Evolutionary conservation across 2,797 vertebrate species (phyloP), one percentile per base, ranked within the genome.

Genomic region (Mormyrus proboscirostris): DNA sequence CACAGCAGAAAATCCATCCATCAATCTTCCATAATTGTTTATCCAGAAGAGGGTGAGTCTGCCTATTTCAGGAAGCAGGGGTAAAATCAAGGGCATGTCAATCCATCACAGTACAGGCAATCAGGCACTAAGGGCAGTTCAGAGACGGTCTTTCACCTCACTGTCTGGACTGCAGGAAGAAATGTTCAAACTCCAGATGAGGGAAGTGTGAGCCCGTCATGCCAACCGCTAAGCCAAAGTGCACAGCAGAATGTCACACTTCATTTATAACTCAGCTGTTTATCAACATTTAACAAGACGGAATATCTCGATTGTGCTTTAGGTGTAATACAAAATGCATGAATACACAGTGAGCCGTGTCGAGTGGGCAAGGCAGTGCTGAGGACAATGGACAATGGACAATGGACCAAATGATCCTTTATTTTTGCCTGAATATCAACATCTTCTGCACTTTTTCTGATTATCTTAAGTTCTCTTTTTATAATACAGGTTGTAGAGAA

Each of bases 1-100:
- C 0, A 7, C 76, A 82, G 76, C 19, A 4, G 16, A 82, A 82
- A 47, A 82, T 82, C 41, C 76, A 82, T 44, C 76, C 76, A 82
- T 82, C 76, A 82, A 47, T 82, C 76, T 44, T 82, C 41, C 41
- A 44, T 82, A 82, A 82, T 82, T 82, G 76, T 44, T 82, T 82
- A 82, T 82, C 19, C 76, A 47, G 76, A 41, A 82, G 76, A 82
- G 76, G 38, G 6, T 47, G 38, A 82, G 38, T 73, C 69, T 73
- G 76, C 41, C 76, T 82, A 82, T 82, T 82, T 82, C 76, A 82
- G 76, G 41, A 82, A n/a, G 76, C 19, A 82, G 6, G 16, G 16
- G 76, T 44, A 47, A n/a, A 82, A 82, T 19, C 0, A 2, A 82
- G 38, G 38, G 19, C 76, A 47, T 47, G 41, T 47, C 76, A 82